These are phyloP conservation scores for Hoplostethus mediterraneus DNA, from an alignment of 2,797 vertebrate genomes.

Conservation along the genomic window DNA sequence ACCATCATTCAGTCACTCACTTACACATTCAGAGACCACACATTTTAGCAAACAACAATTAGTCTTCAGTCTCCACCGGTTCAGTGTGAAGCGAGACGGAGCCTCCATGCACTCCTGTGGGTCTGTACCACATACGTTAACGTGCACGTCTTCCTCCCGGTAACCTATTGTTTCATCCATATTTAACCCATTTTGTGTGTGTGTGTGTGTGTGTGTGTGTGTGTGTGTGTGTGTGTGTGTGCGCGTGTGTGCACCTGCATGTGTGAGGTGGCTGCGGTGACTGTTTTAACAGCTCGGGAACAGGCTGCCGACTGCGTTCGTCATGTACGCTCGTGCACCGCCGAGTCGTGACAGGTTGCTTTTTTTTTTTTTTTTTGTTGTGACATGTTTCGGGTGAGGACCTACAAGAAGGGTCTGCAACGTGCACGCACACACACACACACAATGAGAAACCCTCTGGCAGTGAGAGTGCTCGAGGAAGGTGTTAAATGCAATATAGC, in stretches of 20 bases:
- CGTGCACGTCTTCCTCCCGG: conserved; percentile 25
- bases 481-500: conserved; percentile 56
- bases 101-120: conserved; percentile 32
- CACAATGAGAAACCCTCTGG: conserved; percentile 29
- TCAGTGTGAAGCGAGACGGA: not conserved
- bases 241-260: conserved; percentile 29
- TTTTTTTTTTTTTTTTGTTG: conserved; percentile 83
- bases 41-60: conserved; percentile 75
- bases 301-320: conserved; percentile 62
- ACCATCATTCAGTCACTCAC: conserved; percentile 72
- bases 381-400: conserved; percentile 80
- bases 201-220: conserved; percentile 26
- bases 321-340: conserved; percentile 70
- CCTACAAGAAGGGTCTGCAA: conserved; percentile 73
- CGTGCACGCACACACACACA: not conserved
- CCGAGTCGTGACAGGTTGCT: conserved; percentile 78
- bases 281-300: conserved; percentile 67
- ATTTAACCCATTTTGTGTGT: conserved; percentile 18
- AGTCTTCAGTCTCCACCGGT: conserved; percentile 48
- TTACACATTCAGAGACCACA: conserved; percentile 67
- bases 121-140: conserved; percentile 19
- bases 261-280: conserved; percentile 49
- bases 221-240: conserved; percentile 29
- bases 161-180: conserved; percentile 40
- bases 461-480: conserved; percentile 33